A percentile compares a stretch with the other conserved stretches of the same genome.
Conservation (phyloP, 2,888 invertebrate genomes). For the Synergus gifuensis region DNA sequence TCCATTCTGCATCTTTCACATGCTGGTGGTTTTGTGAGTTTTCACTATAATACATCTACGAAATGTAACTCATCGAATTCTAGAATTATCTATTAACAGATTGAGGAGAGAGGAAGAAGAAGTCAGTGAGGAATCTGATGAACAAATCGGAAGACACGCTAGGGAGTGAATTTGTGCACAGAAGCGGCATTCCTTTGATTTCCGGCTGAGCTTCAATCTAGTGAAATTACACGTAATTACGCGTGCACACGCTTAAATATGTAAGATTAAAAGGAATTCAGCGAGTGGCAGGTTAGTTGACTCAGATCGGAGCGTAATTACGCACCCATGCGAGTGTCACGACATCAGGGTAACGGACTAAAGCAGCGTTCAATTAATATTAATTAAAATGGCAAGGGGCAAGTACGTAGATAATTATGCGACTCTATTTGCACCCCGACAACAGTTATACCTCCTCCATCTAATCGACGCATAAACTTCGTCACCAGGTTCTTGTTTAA, state of each 20-base stretch:
- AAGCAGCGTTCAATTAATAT: constrained; percentile 72
- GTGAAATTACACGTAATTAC: constrained; percentile 70
- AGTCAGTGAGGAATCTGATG: constrained; percentile 6
- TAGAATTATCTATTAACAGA: constrained; percentile 9
- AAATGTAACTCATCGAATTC: not conserved
- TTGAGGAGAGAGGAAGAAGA: not conserved
- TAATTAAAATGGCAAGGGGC: constrained; percentile 68
- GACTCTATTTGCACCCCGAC: constrained; percentile 37
- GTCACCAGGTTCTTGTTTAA: constrained; percentile 40
- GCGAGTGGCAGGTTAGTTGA: constrained; percentile 48
- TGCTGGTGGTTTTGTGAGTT: not conserved
- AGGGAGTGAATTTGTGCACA: constrained; percentile 46
- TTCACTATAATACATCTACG: not conserved
- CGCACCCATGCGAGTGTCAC: constrained; percentile 58
- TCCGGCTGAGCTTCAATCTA: constrained; percentile 62
- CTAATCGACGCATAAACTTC: constrained; percentile 43
- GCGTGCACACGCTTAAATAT: constrained; percentile 59
- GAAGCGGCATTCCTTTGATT: constrained; percentile 46
- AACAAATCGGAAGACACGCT: constrained; percentile 2
- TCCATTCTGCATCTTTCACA: constrained; percentile 5
- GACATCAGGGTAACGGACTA: constrained; percentile 56
- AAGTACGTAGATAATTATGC: constrained; percentile 58
- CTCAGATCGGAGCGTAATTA: constrained; percentile 61
- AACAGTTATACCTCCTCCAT: constrained; percentile 10
- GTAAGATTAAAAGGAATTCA: constrained; percentile 68